A percentile compares a stretch with the other conserved stretches of the same genome.
Conservation (phyloP, 2,888 invertebrate genomes). For the Meteorus colon region DNA sequence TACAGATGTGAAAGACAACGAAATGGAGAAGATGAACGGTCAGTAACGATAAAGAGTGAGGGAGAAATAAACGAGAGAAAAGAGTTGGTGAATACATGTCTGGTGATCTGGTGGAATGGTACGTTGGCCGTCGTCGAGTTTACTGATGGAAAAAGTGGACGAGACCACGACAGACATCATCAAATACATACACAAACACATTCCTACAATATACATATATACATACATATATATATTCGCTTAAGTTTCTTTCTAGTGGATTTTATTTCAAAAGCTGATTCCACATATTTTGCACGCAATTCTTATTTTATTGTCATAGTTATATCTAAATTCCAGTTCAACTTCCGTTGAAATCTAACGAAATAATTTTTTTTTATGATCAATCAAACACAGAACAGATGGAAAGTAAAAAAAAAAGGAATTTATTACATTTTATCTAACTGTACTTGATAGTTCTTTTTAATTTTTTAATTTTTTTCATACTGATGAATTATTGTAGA, state of each 20-base stretch:
- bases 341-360: slow-evolving; percentile 1
- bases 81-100: slow-evolving; percentile 22
- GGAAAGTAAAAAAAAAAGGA: too few species aligned
- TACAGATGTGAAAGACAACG: slow-evolving; percentile 17
- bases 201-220: background rate
- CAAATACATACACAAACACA: background rate
- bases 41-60: slow-evolving; percentile 9
- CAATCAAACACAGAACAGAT: background rate
- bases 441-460: too few species aligned
- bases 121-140: background rate
- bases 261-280: slow-evolving; percentile 39
- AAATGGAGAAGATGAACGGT: slow-evolving; percentile 17
- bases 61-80: slow-evolving; percentile 2
- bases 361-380: background rate
- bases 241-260: slow-evolving; percentile 34
- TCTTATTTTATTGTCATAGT: background rate
- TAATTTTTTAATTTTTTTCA: too few species aligned
- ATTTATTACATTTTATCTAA: too few species aligned
- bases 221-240: background rate
- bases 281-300: slow-evolving; percentile 12
- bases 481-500: too few species aligned
- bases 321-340: slow-evolving; percentile 3
- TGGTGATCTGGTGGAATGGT: slow-evolving; percentile 41
- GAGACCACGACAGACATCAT: slow-evolving; percentile 42
- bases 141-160: slow-evolving; percentile 52